phyloP scores from a whole-genome alignment of 1,140 invertebrate species.

The Neodiprion lecontei region DNA sequence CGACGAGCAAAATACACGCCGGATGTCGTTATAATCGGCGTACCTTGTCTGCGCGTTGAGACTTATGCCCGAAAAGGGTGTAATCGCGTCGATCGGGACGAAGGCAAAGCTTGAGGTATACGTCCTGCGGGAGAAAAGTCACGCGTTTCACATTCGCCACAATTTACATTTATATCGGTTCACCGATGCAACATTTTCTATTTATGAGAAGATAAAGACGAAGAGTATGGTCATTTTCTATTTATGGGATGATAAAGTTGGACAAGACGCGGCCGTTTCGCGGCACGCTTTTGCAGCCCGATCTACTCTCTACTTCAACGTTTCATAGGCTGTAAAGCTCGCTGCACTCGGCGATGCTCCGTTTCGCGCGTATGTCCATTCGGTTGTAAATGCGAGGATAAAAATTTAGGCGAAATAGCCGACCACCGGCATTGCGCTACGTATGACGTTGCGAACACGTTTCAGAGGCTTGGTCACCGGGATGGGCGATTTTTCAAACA shows the following conservation, averaged over 20 bases:
- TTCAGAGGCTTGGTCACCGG: background rate
- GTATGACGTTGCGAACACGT: background rate
- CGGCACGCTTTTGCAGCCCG: background rate
- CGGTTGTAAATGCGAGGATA: background rate
- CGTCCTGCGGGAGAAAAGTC: background rate
- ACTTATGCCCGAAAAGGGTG: background rate
- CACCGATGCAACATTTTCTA: slow-evolving; percentile 7
- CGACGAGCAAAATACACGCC: background rate
- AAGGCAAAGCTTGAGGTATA: background rate
- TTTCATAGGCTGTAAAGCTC: background rate
- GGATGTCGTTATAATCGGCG: background rate
- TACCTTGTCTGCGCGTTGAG: too few relatives aligned
- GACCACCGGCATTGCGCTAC: background rate
- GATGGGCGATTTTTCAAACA: background rate
- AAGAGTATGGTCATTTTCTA: slow-evolving; percentile 10
- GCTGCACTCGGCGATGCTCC: background rate
- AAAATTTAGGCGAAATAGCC: background rate
- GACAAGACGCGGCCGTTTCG: background rate
- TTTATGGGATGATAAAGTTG: slow-evolving; percentile 7
- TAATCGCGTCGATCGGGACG: background rate
- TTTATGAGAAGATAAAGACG: slow-evolving; percentile 15
- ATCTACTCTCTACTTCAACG: background rate
- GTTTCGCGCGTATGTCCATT: background rate
- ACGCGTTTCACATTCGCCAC: slow-evolving; percentile 30
- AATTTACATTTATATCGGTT: slow-evolving; percentile 34